Evolutionary conservation across 2,888 invertebrate species (phyloP).

Genomic region (Andrena bicolor): DNA sequence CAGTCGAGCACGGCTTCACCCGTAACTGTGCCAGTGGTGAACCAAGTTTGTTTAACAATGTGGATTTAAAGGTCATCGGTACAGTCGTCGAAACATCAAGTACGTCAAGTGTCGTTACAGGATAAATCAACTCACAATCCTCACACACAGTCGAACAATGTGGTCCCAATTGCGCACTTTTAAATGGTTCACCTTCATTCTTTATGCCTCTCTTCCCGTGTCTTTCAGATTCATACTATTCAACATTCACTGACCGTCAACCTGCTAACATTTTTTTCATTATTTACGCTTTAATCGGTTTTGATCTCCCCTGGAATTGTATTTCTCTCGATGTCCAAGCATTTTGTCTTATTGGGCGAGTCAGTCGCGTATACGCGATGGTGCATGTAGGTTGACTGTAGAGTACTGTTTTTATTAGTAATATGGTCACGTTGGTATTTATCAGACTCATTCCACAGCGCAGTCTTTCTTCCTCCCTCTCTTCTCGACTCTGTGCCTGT

Average conservation of each 20-base stretch:
- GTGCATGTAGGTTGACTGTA: neutral
- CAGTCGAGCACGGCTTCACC: neutral
- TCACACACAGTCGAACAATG: neutral
- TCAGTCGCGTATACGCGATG: neutral
- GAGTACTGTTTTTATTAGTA: slow-evolving; percentile 15
- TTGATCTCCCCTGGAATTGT: neutral
- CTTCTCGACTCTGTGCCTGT: slow-evolving; percentile 4
- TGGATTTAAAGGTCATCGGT: slow-evolving; percentile 14
- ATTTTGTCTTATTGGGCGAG: neutral
- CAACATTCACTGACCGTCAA: neutral
- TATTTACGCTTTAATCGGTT: slow-evolving; percentile 24
- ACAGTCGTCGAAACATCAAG: slow-evolving; percentile 14
- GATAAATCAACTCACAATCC: neutral
- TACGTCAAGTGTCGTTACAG: slow-evolving; percentile 25
- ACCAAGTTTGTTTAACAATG: neutral
- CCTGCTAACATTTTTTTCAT: slow-evolving; percentile 23
- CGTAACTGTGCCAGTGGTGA: slow-evolving; percentile 14
- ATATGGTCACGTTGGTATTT: slow-evolving; percentile 26
- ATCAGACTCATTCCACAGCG: slow-evolving; percentile 20
- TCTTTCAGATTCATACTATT: neutral
- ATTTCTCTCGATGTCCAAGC: neutral
- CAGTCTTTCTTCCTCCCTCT: slow-evolving; percentile 12
- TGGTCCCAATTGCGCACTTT: neutral
- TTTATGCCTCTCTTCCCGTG: neutral
- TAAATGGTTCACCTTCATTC: neutral